These are phyloP conservation scores for Ridgeia piscesae DNA, from an alignment of 1,140 invertebrate species.

Conservation along the genomic window DNA sequence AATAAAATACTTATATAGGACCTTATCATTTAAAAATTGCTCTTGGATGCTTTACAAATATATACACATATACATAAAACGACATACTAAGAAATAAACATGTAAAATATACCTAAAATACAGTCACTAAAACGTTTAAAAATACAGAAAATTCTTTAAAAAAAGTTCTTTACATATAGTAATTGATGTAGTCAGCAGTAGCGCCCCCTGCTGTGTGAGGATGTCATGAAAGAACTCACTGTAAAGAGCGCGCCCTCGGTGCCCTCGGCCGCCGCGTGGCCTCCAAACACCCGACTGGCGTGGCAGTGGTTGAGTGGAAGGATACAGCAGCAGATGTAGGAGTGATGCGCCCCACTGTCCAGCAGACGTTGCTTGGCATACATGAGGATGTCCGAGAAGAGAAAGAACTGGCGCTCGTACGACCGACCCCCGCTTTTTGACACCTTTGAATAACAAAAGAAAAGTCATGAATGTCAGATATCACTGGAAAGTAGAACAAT, in stretches of 20 bases:
- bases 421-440: conserved; percentile 49
- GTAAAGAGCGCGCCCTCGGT: background rate
- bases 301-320: conserved; percentile 54
- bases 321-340: conserved; percentile 55
- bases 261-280: conserved; percentile 39
- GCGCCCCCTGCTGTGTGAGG: too few species aligned
- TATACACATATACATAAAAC: too few species aligned
- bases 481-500: background rate
- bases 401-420: conserved; percentile 55
- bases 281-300: conserved; percentile 50
- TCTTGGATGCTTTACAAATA: too few species aligned
- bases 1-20: too few species aligned
- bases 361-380: conserved; percentile 55
- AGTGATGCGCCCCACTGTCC: conserved; percentile 40
- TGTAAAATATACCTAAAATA: too few species aligned
- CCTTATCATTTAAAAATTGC: too few species aligned
- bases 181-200: too few species aligned
- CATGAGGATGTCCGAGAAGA: conserved; percentile 58
- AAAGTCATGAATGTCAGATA: background rate
- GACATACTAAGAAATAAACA: too few species aligned
- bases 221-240: conserved; percentile 5
- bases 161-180: too few species aligned
- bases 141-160: too few species aligned
- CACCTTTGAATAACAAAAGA: conserved; percentile 48
- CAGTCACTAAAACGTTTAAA: too few species aligned